Base-by-base conservation (phyloP, 2,797 vertebrate species). In the Poecilia gillii region DNA sequence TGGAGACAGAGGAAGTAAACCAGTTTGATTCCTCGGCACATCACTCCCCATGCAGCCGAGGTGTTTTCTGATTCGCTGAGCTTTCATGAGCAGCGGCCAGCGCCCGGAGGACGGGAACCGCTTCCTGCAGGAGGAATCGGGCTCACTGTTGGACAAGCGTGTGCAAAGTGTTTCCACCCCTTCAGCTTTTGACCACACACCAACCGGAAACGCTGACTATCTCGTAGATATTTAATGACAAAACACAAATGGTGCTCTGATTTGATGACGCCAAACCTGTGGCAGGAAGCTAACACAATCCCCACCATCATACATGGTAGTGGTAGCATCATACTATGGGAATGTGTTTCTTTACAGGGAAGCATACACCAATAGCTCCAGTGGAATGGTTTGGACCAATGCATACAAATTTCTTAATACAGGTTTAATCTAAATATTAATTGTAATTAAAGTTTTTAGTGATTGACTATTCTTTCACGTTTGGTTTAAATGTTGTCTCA, bases 1-100 rank as follows among this genome's bases (percentile, higher is more conserved):
- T 92, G 92, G 84, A 87, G 86, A 83, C 87, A 85, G 80, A 91
- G 93, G 92, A 95, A 91, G 91, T 92, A 73, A 80, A 79, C 85
- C 73, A 68, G 89, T 90, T 86, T 86, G 85, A 90, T 82, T 92
- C 82, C 79, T 55, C 39, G 78, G 89, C 86, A 88, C 75, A 84
- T 88, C 80, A 62, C 68, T 87, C 82, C 28, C 9, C 59, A 76
- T 80, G 83, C 75, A 81, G 74, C 76, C 76, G n/a, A 82, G 75
- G 81, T 72, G 85, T 85, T 92, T 93, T 93, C 91, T 83, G 84
- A 90, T 72, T 90, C 86, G 76, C 55, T 86, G 86, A 85, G 81
- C 83, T 92, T 91, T 88, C 81, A 87, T 85, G 75, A 85, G 82
- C 77, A 68, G 82, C 78, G 70, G 79, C 82, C 55, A 16, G 70